Evolutionary conservation across 2,113 vertebrate genomes (phyloP).

Genomic region (Puffinus mauretanicus): DNA sequence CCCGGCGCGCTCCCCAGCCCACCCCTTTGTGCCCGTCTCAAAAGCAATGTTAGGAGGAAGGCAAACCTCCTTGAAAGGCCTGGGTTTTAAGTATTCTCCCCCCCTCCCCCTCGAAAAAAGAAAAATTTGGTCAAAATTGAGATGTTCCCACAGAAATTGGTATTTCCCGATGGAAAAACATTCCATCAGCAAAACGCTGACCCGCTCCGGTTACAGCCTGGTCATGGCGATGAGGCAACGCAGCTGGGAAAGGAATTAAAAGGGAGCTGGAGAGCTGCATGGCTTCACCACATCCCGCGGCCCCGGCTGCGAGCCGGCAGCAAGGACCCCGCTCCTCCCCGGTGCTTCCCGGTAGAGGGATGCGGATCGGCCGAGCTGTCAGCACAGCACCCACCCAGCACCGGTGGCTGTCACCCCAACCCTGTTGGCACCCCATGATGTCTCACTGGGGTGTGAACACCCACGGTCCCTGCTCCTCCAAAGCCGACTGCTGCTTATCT

Average conservation of each 20-base stretch:
- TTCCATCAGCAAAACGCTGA: slow-evolving; percentile 47
- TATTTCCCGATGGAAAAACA: slow-evolving; percentile 53
- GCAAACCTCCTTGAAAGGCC: not conserved
- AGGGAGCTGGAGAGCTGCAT: not conserved
- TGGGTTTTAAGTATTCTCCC: not conserved
- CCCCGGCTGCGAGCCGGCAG: not conserved
- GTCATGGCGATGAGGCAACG: slow-evolving; percentile 52
- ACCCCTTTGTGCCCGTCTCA: not conserved
- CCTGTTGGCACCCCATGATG: not conserved
- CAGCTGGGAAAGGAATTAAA: slow-evolving; percentile 68
- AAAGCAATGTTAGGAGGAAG: not conserved
- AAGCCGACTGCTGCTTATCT: not conserved
- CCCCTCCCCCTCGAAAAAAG: not conserved
- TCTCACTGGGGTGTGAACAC: not conserved
- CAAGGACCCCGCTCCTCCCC: not conserved
- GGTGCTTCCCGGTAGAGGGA: not conserved
- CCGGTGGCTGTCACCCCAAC: not conserved
- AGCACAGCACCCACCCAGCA: not conserved
- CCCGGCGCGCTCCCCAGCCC: not conserved
- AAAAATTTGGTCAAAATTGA: slow-evolving; percentile 17
- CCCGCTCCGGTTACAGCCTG: slow-evolving; percentile 57
- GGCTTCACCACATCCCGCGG: not conserved
- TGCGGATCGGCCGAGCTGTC: not conserved
- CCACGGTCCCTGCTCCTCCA: rapidly evolving
- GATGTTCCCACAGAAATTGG: slow-evolving; percentile 62